Conservation (phyloP, 2,888 invertebrate genomes). For the Drosophila kokeensis region DNA sequence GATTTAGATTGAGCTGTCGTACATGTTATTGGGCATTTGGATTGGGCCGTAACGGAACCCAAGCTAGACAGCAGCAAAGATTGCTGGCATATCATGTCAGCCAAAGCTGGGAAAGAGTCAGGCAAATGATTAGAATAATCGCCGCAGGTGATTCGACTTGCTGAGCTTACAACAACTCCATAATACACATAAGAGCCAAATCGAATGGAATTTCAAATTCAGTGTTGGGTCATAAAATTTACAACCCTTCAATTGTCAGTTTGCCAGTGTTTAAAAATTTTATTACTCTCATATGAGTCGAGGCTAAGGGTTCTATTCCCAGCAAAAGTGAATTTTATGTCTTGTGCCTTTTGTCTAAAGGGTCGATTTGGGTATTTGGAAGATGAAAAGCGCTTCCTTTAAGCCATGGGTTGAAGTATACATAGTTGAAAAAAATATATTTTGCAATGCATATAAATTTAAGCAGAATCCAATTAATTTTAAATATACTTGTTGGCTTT, state of each 20-base stretch:
- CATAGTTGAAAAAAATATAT: constrained; percentile 3
- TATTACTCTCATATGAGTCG: constrained; percentile 43
- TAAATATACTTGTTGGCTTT: not conserved
- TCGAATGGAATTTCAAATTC: constrained; percentile 21
- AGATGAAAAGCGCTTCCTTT: constrained; percentile 9
- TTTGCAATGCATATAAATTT: constrained; percentile 12
- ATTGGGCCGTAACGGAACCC: constrained; percentile 37
- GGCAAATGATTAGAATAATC: constrained; percentile 77
- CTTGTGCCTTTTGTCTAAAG: constrained; percentile 25
- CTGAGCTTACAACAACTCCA: constrained; percentile 29
- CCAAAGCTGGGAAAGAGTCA: constrained; percentile 27
- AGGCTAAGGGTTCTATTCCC: constrained; percentile 23
- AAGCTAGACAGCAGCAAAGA: constrained; percentile 30
- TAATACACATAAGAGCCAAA: constrained; percentile 30
- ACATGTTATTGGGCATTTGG: constrained; percentile 58
- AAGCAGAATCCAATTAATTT: constrained; percentile 1
- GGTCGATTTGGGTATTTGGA: constrained; percentile 34
- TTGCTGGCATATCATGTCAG: constrained; percentile 42
- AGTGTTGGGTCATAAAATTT: constrained; percentile 52
- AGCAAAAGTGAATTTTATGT: constrained; percentile 55
- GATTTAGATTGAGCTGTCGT: constrained; percentile 79
- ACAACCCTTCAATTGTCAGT: constrained; percentile 41
- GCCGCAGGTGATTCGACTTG: constrained; percentile 68
- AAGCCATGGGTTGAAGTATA: not conserved
- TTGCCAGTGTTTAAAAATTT: constrained; percentile 33